Base-by-base conservation (phyloP, 2,113 vertebrate genomes). In the Mustela lutreola region DNA sequence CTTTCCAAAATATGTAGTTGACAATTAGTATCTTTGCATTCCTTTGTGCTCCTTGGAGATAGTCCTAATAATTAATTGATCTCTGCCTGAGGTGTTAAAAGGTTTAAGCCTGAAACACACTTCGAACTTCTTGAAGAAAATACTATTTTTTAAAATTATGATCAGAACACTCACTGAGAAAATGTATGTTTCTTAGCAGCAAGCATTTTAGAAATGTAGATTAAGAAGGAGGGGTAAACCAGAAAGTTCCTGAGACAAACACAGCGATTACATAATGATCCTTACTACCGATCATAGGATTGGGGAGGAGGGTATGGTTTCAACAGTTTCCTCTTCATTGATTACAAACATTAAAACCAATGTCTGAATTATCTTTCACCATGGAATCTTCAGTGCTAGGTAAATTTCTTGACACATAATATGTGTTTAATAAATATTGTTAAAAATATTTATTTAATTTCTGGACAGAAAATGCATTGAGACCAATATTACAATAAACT, bases 401-500 rank as follows among this genome's bases (percentile, higher is more conserved):
- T 39, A 91, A 84, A 10, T 18, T 80, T 89, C 58, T 73, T 81
- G 26, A 86, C 36, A 63, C 7, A 88, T 31, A 75, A 36, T 67
- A 70, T n/a, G 21, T 86, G 24, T 48, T 95, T 83, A 89, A 89
- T 85, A 89, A 79, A 75, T 65, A 33, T 42, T 81, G 42, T 24
- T 78, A 18, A 93, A 58, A 67, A 39, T 91, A 76, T 48, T 19
- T 83, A 21, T 67, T 95, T 83, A 63, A 26, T 90, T 88, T 85
- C 31, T 92, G 22, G 50, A 91, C 31, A 94, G 75, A 92, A 96
- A 92, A 82, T 89, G 73, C 65, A 90, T 2, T 80, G 28, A 33
- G 50, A 79, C 7, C 56, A 83, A 83, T 73, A 19, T 84, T 62
- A 92, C 5, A 90, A 87, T 18, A 92, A 95, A 78, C 45, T 63